Evolutionary conservation across 2,888 invertebrate genomes (phyloP).

Genomic region (Callyntrura guangdongensis): DNA sequence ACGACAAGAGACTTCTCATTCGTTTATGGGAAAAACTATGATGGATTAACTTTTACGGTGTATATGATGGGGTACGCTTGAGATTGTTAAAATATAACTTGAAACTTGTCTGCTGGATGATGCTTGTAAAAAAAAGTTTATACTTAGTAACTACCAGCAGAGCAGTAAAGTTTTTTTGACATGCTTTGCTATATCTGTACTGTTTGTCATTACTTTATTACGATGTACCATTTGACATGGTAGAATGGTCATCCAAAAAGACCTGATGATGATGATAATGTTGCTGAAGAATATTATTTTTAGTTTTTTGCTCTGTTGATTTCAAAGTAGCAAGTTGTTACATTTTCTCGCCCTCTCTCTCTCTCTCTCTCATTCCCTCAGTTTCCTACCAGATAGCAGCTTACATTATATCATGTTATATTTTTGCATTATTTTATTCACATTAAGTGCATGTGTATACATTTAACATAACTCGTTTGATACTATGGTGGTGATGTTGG

Average conservation of each 20-base stretch:
- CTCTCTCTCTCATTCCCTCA: too few relatives aligned
- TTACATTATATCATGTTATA: background rate
- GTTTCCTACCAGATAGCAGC: slow-evolving; percentile 18
- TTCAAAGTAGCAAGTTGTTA: slow-evolving; percentile 43
- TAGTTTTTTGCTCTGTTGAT: slow-evolving; percentile 40
- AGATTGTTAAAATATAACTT: slow-evolving; percentile 39
- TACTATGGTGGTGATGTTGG: background rate
- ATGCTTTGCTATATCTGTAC: background rate
- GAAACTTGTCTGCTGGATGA: slow-evolving; percentile 30
- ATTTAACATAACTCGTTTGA: slow-evolving; percentile 32
- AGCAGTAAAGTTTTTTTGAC: background rate
- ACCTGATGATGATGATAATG: background rate
- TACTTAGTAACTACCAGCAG: background rate
- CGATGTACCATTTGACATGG: slow-evolving; percentile 18
- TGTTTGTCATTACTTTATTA: background rate
- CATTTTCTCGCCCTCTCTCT: background rate
- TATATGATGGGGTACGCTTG: background rate
- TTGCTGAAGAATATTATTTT: slow-evolving; percentile 40
- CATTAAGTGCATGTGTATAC: background rate
- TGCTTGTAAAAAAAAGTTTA: background rate
- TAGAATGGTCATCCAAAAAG: slow-evolving; percentile 23
- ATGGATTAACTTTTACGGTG: slow-evolving; percentile 15
- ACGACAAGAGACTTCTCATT: slow-evolving; percentile 5
- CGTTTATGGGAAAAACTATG: slow-evolving; percentile 4
- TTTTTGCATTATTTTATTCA: slow-evolving; percentile 22